Percentiles rank a stretch among this genome's conserved stretches.
These are phyloP conservation scores for Myopa testacea DNA, from an alignment of 2,888 invertebrate genomes.

Conservation along the genomic window DNA sequence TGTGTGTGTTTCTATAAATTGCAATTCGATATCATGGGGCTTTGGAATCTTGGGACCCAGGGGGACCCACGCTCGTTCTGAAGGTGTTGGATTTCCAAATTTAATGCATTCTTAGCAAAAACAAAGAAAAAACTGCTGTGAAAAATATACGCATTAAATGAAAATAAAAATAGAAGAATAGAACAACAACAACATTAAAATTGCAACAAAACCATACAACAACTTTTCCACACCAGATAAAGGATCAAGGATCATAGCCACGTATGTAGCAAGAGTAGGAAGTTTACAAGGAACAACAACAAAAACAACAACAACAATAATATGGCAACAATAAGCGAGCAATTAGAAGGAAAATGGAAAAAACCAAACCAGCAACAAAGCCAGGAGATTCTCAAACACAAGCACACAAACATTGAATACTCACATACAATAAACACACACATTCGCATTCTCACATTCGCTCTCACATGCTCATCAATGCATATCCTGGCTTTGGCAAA, in stretches of 20 bases:
- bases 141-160: background rate
- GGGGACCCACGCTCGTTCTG: background rate
- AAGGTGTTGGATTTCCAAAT: background rate
- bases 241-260: background rate
- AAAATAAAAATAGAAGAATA: background rate
- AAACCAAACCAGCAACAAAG: background rate
- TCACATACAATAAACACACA: background rate
- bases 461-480: background rate
- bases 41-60: background rate
- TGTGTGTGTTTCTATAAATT: background rate
- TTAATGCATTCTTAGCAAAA: background rate
- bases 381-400: background rate
- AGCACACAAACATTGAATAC: background rate
- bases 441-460: background rate
- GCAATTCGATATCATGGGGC: background rate
- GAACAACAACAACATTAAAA: background rate
- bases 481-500: background rate
- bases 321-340: background rate
- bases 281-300: no score
- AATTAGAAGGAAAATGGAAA: background rate
- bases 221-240: background rate
- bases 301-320: background rate
- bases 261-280: no score
- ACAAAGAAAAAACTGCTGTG: background rate
- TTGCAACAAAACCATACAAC: background rate